These are phyloP conservation scores for Scrobipalpa atriplicella DNA, from an alignment of 2,888 invertebrate genomes.

Conservation along the genomic window DNA sequence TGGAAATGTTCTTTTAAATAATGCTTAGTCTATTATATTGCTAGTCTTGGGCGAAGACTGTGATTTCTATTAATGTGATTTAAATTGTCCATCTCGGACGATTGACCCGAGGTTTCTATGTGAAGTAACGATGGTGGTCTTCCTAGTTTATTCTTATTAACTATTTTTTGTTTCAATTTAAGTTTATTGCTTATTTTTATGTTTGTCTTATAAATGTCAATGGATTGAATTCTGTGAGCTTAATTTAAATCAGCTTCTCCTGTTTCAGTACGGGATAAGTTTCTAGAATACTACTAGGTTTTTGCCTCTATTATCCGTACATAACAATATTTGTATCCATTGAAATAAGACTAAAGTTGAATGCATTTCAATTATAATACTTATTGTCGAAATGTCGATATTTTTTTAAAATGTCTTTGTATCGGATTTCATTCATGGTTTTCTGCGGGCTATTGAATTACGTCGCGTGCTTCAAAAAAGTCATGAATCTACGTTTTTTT, in stretches of 20 bases:
- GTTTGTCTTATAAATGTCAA: not conserved
- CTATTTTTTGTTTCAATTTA: not conserved
- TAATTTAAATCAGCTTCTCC: too few species aligned
- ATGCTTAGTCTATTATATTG: too few species aligned
- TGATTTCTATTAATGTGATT: slow-evolving; percentile 57
- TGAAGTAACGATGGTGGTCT: slow-evolving; percentile 2
- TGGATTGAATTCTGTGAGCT: too few species aligned
- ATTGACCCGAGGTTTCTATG: slow-evolving; percentile 18
- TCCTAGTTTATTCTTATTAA: slow-evolving; percentile 4
- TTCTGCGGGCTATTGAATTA: slow-evolving; percentile 34
- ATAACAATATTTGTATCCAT: too few species aligned
- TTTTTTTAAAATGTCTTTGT: not conserved
- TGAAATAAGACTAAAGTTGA: too few species aligned
- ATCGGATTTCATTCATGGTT: slow-evolving; percentile 33
- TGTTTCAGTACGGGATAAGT: too few species aligned
- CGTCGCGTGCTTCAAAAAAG: slow-evolving; percentile 29
- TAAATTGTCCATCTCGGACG: slow-evolving; percentile 49
- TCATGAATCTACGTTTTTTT: slow-evolving; percentile 30
- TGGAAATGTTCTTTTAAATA: too few species aligned
- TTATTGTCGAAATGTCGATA: too few species aligned
- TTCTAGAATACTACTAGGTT: too few species aligned
- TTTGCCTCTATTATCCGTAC: too few species aligned
- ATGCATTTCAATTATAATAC: too few species aligned
- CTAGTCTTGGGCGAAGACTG: slow-evolving; percentile 2
- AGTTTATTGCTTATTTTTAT: not conserved